Evolutionary conservation across 2,113 vertebrate species (phyloP).

Genomic region (Aldabrachelys gigantea): DNA sequence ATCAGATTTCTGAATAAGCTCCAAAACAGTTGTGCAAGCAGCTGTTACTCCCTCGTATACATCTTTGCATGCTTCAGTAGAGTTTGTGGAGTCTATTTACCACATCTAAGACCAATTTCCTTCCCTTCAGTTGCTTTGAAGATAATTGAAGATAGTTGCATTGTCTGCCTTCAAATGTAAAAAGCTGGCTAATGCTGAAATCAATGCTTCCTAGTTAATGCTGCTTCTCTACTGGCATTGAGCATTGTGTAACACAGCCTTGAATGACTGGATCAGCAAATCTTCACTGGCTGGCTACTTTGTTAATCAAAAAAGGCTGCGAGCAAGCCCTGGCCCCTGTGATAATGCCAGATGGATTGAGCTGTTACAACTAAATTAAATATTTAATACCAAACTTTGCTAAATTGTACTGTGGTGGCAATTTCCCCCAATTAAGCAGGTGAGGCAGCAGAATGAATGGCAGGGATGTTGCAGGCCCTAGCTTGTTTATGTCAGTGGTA

Average conservation of each 20-base stretch:
- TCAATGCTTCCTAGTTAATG: slow-evolving; percentile 78
- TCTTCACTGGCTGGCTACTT: slow-evolving; percentile 54
- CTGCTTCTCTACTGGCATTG: slow-evolving; percentile 36
- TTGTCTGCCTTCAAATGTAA: slow-evolving; percentile 81
- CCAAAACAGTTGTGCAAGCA: not conserved
- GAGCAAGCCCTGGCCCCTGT: slow-evolving; percentile 24
- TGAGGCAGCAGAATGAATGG: not conserved
- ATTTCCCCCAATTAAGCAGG: not conserved
- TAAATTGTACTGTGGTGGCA: slow-evolving; percentile 10
- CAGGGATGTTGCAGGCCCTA: not conserved
- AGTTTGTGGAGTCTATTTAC: slow-evolving; percentile 81
- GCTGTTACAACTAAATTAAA: slow-evolving; percentile 63
- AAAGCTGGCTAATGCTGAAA: slow-evolving; percentile 79
- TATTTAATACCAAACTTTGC: slow-evolving; percentile 59
- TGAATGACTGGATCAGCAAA: slow-evolving; percentile 40
- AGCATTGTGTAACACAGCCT: slow-evolving; percentile 31
- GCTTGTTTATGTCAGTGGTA: not conserved
- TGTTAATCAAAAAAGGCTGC: slow-evolving; percentile 67
- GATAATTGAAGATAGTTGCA: slow-evolving; percentile 82
- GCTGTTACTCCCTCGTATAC: slow-evolving; percentile 43
- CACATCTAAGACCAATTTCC: slow-evolving; percentile 85
- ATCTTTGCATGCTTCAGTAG: slow-evolving; percentile 72
- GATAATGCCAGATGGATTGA: slow-evolving; percentile 50
- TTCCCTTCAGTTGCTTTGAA: slow-evolving; percentile 83
- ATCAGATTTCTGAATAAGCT: slow-evolving; percentile 51